These are phyloP conservation scores for Myathropa florea DNA, from an alignment of 2,888 invertebrate genomes.

Conservation along the genomic window DNA sequence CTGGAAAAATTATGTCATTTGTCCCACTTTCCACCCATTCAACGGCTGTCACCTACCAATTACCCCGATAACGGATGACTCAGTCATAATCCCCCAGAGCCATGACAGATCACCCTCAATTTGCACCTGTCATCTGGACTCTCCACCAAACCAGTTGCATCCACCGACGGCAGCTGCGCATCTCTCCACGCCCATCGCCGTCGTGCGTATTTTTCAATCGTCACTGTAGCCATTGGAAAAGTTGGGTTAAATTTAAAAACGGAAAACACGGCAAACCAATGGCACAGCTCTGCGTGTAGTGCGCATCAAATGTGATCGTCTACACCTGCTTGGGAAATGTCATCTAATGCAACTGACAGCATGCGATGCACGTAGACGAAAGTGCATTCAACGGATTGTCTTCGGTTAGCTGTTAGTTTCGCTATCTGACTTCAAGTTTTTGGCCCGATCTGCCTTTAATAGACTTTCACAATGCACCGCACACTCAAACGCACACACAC, in stretches of 20 bases:
- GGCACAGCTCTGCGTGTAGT: constrained; percentile 5
- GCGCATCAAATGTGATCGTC: constrained; percentile 51
- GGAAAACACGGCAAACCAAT: background rate
- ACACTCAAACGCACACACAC: background rate
- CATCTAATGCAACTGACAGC: constrained; percentile 64
- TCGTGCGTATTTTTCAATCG: background rate
- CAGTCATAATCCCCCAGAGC: background rate
- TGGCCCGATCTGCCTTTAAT: constrained; percentile 50
- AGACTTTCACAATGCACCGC: constrained; percentile 41
- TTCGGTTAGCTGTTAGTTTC: constrained; percentile 48
- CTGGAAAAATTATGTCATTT: background rate
- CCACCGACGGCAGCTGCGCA: background rate
- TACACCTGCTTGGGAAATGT: constrained; percentile 69
- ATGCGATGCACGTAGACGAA: constrained; percentile 68
- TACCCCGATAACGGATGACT: background rate
- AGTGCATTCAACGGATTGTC: constrained; percentile 69
- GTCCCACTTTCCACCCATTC: background rate
- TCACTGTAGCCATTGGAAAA: background rate
- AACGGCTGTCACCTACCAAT: background rate
- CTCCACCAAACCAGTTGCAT: background rate
- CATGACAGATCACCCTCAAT: background rate
- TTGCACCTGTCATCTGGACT: background rate
- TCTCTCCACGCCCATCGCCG: background rate
- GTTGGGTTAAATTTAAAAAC: constrained; percentile 50
- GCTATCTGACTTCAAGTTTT: constrained; percentile 37